Evolutionary conservation across 2,797 vertebrate species (phyloP).

Genomic region (Pyrocephalus nanus): DNA sequence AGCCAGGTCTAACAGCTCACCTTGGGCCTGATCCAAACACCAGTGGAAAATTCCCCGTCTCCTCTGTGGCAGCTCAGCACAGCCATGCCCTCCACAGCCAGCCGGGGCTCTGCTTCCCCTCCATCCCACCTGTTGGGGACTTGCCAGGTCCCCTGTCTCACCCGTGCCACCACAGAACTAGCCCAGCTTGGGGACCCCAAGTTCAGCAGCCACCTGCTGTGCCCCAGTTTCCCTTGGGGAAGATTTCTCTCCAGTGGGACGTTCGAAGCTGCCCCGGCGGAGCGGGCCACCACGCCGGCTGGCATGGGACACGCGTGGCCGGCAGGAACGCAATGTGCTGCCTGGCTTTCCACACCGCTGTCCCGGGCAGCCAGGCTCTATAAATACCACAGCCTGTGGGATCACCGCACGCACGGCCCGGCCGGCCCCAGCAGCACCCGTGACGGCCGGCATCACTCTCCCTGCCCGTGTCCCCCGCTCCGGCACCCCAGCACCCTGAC

Average conservation of each 20-base stretch:
- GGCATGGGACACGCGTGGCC: neutral
- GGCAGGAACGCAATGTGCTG: neutral
- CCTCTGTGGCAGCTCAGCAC: neutral
- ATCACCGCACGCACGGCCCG: neutral
- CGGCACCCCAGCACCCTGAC: constrained; percentile 5
- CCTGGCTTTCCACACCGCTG: neutral
- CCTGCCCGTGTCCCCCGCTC: neutral
- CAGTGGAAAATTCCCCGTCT: constrained; percentile 63
- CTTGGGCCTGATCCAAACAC: constrained; percentile 42
- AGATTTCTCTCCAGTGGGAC: neutral
- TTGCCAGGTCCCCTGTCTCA: neutral
- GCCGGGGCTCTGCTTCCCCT: neutral
- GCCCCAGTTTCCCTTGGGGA: neutral
- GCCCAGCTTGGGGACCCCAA: accelerated
- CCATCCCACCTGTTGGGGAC: neutral
- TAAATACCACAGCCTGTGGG: constrained; percentile 19
- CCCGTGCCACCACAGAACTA: accelerated
- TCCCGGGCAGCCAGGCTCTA: constrained; percentile 7
- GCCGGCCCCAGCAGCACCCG: neutral
- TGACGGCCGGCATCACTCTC: neutral
- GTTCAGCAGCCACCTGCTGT: neutral
- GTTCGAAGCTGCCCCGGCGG: neutral
- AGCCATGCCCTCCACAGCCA: neutral
- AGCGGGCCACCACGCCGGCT: accelerated
- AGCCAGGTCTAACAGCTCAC: neutral